phyloP scores from a whole-genome alignment of 2,113 vertebrate genomes.

The Pithys albifrons region DNA sequence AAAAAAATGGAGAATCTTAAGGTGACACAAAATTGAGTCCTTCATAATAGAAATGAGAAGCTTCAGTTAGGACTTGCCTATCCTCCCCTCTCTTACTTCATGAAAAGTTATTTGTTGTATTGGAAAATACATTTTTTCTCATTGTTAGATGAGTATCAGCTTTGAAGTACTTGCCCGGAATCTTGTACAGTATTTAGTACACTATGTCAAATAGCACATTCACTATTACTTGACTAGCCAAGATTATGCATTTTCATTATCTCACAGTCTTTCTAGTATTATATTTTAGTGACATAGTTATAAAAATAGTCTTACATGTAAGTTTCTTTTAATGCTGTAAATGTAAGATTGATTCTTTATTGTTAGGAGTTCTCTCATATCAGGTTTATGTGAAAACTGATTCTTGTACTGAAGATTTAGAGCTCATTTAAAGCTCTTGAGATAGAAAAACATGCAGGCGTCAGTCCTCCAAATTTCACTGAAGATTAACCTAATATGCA shows the following conservation, averaged over 20 bases:
- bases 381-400: constrained; percentile 44
- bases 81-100: neutral
- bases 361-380: neutral
- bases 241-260: neutral
- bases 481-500: constrained; percentile 78
- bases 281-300: neutral
- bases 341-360: constrained; percentile 3
- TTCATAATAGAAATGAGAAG: neutral
- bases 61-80: neutral
- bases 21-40: neutral
- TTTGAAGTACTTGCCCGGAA: neutral
- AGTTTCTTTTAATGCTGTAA: neutral
- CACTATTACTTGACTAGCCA: neutral
- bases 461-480: constrained; percentile 71
- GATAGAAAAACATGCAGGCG: constrained; percentile 65
- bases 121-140: neutral
- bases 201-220: neutral
- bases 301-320: neutral
- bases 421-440: constrained; percentile 68
- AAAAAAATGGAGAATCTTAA: neutral
- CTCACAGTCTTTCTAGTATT: neutral
- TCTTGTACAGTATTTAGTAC: neutral
- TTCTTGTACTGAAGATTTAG: constrained; percentile 33
- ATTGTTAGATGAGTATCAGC: neutral
- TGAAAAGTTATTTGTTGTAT: neutral